Conservation (phyloP, 2,888 invertebrate species). For the Schizaphis graminum region DNA sequence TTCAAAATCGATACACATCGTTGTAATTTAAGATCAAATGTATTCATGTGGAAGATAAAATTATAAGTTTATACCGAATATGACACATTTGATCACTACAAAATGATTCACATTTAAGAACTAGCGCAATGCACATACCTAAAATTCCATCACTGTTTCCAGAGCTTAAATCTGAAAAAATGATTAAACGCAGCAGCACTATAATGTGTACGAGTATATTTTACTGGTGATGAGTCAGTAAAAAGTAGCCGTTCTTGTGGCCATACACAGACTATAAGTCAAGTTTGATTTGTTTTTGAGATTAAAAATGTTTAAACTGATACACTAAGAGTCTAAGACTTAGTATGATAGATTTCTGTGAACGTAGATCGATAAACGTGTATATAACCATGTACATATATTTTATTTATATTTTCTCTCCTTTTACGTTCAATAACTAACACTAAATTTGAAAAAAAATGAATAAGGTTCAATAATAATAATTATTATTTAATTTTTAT, state of each 20-base stretch:
- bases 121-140: background rate
- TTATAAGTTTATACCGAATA: conserved; percentile 30
- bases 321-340: background rate
- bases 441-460: background rate
- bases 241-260: background rate
- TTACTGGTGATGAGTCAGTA: background rate
- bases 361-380: background rate
- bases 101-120: background rate
- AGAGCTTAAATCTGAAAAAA: conserved; percentile 24
- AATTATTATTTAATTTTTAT: background rate
- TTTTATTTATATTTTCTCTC: background rate
- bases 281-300: conserved; percentile 56
- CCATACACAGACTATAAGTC: conserved; percentile 10
- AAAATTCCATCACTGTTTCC: conserved; percentile 29
- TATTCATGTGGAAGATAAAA: background rate
- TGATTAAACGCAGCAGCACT: conserved; percentile 4
- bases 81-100: background rate
- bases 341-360: background rate
- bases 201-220: background rate
- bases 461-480: background rate
- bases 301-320: conserved; percentile 26
- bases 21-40: background rate
- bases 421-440: background rate
- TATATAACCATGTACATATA: background rate
- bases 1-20: background rate